Conservation (phyloP, 2,797 vertebrate species). For the Coregonus ussuriensis region DNA sequence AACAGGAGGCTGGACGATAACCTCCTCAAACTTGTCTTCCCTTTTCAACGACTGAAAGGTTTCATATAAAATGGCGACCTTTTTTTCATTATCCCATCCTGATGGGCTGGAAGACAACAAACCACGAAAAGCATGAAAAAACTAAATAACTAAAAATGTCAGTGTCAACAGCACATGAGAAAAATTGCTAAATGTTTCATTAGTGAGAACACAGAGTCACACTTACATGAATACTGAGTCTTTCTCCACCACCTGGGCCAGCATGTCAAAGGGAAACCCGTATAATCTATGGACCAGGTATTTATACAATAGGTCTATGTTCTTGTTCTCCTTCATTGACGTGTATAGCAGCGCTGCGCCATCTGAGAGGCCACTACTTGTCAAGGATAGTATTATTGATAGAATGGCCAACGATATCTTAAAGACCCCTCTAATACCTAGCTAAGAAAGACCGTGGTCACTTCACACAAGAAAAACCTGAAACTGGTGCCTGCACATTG, state of each 20-base stretch:
- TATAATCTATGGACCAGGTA: conserved; percentile 97
- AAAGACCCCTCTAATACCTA: neutral
- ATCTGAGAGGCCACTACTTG: conserved; percentile 79
- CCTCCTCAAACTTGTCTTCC: conserved; percentile 94
- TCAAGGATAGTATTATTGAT: conserved; percentile 55
- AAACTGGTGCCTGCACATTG: neutral
- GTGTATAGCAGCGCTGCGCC: conserved; percentile 97
- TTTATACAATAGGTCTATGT: conserved; percentile 97
- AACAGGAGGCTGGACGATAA: conserved; percentile 93
- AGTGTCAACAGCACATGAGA: neutral
- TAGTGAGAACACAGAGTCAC: neutral
- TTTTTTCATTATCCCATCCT: conserved; percentile 99
- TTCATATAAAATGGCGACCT: conserved; percentile 97
- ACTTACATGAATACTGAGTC: conserved; percentile 99
- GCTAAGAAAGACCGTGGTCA: neutral
- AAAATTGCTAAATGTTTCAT: neutral
- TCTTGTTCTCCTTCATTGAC: conserved; percentile 98
- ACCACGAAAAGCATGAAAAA: neutral
- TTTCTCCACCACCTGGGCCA: conserved; percentile 95
- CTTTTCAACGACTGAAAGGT: conserved; percentile 95
- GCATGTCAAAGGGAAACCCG: conserved; percentile 91
- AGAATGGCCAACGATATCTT: neutral
- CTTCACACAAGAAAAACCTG: neutral
- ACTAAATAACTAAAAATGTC: neutral
- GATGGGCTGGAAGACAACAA: conserved; percentile 80